Conservation (phyloP, 2,797 vertebrate genomes). For the Anguilla marmorata region DNA sequence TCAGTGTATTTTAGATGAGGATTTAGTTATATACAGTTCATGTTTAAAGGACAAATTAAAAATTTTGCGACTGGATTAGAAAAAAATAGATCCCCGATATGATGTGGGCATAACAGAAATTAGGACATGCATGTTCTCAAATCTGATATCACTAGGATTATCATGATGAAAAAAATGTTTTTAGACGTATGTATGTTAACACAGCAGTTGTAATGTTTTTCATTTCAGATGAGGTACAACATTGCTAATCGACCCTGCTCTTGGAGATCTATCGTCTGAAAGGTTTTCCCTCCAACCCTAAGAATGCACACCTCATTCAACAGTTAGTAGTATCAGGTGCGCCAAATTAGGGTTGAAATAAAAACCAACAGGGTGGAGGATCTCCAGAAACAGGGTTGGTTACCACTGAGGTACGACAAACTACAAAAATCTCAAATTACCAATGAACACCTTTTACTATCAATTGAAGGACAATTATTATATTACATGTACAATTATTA, state of each 20-base stretch:
- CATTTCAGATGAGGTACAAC: background rate
- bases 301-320: no score
- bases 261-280: no score
- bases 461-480: background rate
- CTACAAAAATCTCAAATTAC: background rate
- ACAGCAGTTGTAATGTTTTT: background rate
- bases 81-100: background rate
- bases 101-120: background rate
- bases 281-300: no score
- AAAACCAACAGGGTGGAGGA: no score
- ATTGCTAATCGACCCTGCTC: no score
- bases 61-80: slow-evolving; percentile 30
- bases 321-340: no score
- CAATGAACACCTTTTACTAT: background rate
- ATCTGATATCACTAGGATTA: background rate
- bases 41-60: slow-evolving; percentile 16
- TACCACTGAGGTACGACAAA: no score
- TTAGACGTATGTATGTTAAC: background rate
- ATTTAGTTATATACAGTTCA: slow-evolving; percentile 4
- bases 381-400: no score
- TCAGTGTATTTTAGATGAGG: background rate
- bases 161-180: no score
- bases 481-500: background rate
- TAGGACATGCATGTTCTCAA: background rate
- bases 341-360: no score